Conservation (phyloP, 2,888 invertebrate genomes). For the Glyphotaelius pellucidus region DNA sequence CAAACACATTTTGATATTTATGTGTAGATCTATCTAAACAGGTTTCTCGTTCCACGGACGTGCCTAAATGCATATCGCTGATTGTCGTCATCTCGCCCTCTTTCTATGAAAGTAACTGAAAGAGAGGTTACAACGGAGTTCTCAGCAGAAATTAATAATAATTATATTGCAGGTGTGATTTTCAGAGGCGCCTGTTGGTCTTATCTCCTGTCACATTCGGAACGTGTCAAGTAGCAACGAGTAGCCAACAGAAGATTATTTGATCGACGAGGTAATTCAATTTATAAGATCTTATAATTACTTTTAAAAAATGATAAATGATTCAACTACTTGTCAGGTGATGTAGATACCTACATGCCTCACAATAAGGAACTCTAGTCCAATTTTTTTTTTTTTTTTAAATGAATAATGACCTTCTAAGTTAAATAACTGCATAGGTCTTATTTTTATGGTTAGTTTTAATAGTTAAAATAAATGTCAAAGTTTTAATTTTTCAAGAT, state of each 20-base stretch:
- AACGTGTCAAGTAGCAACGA: neutral
- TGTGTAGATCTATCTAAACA: neutral
- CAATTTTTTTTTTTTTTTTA: no score
- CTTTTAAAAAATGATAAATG: neutral
- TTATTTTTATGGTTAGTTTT: no score
- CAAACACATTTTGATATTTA: no score
- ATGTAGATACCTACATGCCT: accelerated
- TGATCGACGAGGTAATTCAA: neutral
- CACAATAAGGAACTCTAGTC: no score
- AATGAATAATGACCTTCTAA: no score
- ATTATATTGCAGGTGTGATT: neutral
- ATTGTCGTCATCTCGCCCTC: neutral
- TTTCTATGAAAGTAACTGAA: neutral
- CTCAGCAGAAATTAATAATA: neutral
- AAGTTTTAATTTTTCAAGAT: no score
- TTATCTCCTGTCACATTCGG: neutral
- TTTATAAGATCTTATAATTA: neutral
- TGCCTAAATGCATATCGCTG: neutral
- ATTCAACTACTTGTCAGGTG: neutral
- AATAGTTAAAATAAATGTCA: no score
- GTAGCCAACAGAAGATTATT: neutral
- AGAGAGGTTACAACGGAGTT: neutral
- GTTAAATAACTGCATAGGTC: no score
- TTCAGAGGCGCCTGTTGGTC: neutral
- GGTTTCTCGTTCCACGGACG: neutral